Evolutionary conservation across 2,888 invertebrate species (phyloP), one percentile per base, ranked within the genome.

Genomic region (Anarsia innoxiella): DNA sequence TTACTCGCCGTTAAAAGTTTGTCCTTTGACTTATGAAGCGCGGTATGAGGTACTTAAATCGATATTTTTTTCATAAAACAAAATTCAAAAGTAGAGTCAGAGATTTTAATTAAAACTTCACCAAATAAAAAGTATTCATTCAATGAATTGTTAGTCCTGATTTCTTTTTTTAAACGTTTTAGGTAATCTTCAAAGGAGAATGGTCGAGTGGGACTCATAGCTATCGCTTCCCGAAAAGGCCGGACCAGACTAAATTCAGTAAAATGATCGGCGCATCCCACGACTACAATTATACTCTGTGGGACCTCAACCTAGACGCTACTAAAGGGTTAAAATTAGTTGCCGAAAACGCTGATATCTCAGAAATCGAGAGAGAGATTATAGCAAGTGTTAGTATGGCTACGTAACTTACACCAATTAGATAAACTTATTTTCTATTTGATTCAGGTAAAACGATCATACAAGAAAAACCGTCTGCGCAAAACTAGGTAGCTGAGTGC

Each of bases 191-290:
- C 51, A 58, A 62, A 38, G 84, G 84, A 0, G 57, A 58, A 23
- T 83, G 84, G 84, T 84, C 84, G 0, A 53, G 82, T 1, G 54
- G 76, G 19, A 64, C 68, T 1, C 84, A 84, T 35, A 79, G 80
- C 0, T 66, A 60, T 0, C 58, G 70, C 41, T 84, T 78, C 40
- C 84, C 84, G 0, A 70, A 46, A 33, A 76, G 76, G 36, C 78
- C 77, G 0, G 79, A 80, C 23, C 73, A 75, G 11, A 82, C 78
- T 16, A 73, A 73, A 0, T 84, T 73, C 51, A 78, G 76, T 19
- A 67, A 76, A 46, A 70, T 84, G 73, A 58, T 84, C 0, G 84
- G 84, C 0, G 77, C 80, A 0, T 80, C 82, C 0, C 84, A 84
- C 42, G 60, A 58, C 1, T 61, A 44, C 40, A 45, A 63, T 23